A percentile compares a stretch with the other conserved stretches of the same genome.
These are phyloP conservation scores for Rhyacophila brunnea DNA, from an alignment of 1,140 invertebrate species.

Conservation along the genomic window DNA sequence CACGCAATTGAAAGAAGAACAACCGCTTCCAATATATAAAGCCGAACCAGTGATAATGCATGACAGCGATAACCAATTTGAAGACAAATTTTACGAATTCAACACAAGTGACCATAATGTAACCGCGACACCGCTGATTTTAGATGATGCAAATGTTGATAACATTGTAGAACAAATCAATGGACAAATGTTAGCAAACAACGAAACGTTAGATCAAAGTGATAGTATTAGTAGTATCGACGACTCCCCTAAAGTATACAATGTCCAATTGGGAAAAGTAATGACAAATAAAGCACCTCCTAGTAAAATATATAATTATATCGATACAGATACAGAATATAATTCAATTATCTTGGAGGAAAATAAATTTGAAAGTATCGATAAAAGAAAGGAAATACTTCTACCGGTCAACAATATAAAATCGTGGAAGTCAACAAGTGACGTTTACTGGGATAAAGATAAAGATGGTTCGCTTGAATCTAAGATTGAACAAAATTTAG, in stretches of 20 bases:
- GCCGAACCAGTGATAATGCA: slow-evolving; percentile 19
- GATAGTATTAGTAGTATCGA: slow-evolving; percentile 47
- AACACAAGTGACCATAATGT: slow-evolving; percentile 17
- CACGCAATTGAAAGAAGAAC: not conserved
- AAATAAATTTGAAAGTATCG: slow-evolving; percentile 1
- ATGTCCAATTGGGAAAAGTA: slow-evolving; percentile 51
- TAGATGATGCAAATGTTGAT: slow-evolving; percentile 12
- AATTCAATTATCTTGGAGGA: not conserved
- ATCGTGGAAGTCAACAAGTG: slow-evolving; percentile 19
- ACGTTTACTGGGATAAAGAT: slow-evolving; percentile 14
- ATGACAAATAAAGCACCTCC: slow-evolving; percentile 25
- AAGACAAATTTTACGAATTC: slow-evolving; percentile 25
- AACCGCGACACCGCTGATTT: slow-evolving; percentile 9
- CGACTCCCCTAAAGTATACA: slow-evolving; percentile 54
- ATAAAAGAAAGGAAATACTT: not conserved
- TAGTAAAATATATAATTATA: not conserved
- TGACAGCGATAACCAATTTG: slow-evolving; percentile 29
- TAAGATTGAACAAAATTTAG: slow-evolving; percentile 36
- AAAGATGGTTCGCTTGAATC: slow-evolving; percentile 20
- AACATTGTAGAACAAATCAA: slow-evolving; percentile 21
- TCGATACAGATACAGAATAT: too few species aligned
- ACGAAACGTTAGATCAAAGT: slow-evolving; percentile 40
- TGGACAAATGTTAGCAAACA: slow-evolving; percentile 15
- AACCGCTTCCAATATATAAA: slow-evolving; percentile 14
- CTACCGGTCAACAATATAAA: slow-evolving; percentile 14